Percentiles rank a stretch among this genome's conserved stretches.
These are phyloP conservation scores for Platyrinchus mystaceus DNA, from an alignment of 2,797 vertebrate genomes.

Conservation along the genomic window DNA sequence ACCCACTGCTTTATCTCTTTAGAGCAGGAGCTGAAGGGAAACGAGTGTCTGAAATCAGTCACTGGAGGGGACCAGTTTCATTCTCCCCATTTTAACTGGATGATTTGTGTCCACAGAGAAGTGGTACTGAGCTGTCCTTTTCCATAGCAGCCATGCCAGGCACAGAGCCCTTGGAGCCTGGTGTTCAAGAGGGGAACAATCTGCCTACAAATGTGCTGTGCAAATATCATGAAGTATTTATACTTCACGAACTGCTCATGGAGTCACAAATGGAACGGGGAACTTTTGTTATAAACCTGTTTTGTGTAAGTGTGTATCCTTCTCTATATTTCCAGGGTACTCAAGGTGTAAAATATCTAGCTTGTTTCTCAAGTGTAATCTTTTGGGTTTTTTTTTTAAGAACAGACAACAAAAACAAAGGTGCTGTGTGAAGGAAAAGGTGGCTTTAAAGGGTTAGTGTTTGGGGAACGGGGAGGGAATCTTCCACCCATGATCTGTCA, in stretches of 20 bases:
- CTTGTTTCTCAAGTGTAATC: background rate
- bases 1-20: background rate
- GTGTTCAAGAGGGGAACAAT: background rate
- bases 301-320: background rate
- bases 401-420: background rate
- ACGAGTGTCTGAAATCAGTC: background rate
- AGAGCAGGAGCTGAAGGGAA: background rate
- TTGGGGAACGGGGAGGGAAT: background rate
- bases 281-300: background rate
- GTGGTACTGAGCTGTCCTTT: background rate
- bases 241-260: background rate
- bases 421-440: background rate
- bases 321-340: background rate
- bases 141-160: fast-evolving
- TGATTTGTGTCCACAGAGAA: background rate
- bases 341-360: background rate
- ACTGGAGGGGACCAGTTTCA: background rate
- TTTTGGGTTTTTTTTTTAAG: background rate
- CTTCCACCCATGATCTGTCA: background rate
- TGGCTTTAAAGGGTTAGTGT: background rate
- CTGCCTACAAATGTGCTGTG: background rate
- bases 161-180: background rate
- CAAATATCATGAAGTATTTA: background rate
- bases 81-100: background rate
- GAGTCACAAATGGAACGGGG: background rate